Percentiles rank a stretch among this genome's conserved stretches.
These are phyloP conservation scores for Macropis europaea DNA, from an alignment of 2,888 invertebrate genomes.

Conservation along the genomic window DNA sequence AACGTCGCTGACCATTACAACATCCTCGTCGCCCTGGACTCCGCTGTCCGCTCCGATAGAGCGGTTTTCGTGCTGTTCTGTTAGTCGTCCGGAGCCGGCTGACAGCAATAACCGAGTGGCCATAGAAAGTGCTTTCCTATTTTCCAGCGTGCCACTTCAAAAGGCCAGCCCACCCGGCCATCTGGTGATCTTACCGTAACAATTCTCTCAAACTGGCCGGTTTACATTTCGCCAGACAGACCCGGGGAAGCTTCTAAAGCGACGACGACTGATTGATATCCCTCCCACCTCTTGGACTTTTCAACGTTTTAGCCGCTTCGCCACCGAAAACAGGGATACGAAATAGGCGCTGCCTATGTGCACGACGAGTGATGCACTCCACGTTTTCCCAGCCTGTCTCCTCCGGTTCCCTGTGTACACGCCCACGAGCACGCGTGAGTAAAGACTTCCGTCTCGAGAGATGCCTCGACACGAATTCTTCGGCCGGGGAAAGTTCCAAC, in stretches of 20 bases:
- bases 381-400: constrained; percentile 29
- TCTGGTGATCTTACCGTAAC: constrained; percentile 74
- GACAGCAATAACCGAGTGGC: constrained; percentile 56
- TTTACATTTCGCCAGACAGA: constrained; percentile 60
- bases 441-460: constrained; percentile 27
- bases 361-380: constrained; percentile 67
- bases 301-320: constrained; percentile 34
- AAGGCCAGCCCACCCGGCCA: constrained; percentile 64
- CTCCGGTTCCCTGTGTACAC: constrained; percentile 16
- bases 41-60: not conserved
- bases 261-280: constrained; percentile 76
- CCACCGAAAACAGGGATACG: constrained; percentile 6
- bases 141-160: constrained; percentile 60
- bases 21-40: too few species aligned
- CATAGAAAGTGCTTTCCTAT: constrained; percentile 56
- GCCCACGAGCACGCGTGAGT: constrained; percentile 9
- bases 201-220: constrained; percentile 69
- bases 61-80: constrained; percentile 25
- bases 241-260: constrained; percentile 67
- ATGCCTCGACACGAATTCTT: constrained; percentile 25
- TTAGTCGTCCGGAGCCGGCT: constrained; percentile 28
- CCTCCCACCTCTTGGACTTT: constrained; percentile 54
- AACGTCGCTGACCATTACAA: too few species aligned
- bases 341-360: constrained; percentile 43
- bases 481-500: constrained; percentile 43